Percentiles rank a stretch among this genome's conserved stretches.
Evolutionary conservation across 2,113 vertebrate genomes (phyloP).

Genomic region (Acinonyx jubatus): DNA sequence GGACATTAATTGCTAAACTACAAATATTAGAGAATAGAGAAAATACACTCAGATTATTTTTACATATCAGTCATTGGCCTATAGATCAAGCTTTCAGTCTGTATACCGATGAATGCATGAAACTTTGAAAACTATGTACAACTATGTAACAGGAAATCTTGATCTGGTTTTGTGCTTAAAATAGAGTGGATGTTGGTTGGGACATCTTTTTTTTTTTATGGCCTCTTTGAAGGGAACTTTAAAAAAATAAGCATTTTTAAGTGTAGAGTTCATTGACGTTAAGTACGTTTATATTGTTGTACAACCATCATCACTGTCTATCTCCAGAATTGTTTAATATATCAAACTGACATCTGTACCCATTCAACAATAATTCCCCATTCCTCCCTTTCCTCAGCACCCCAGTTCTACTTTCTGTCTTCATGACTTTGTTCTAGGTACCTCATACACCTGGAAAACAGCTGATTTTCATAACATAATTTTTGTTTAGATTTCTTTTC

Average conservation of each 20-base stretch:
- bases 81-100: not conserved
- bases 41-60: not conserved
- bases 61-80: not conserved
- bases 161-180: constrained; percentile 36
- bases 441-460: not conserved
- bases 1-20: not conserved
- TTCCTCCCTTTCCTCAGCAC: not conserved
- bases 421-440: not conserved
- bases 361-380: not conserved
- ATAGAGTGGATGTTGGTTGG: not conserved
- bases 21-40: not conserved
- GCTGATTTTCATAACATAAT: not conserved
- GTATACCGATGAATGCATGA: not conserved
- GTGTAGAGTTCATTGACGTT: not conserved
- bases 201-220: not conserved
- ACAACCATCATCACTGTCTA: not conserved
- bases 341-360: not conserved
- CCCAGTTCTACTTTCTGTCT: not conserved
- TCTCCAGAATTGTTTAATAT: not conserved
- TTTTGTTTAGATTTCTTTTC: not conserved
- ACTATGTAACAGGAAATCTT: not conserved
- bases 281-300: not conserved
- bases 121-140: not conserved
- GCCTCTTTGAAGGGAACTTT: not conserved
- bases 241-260: not conserved